Conservation (phyloP, 2,888 invertebrate species). For the Gortyna flavago region DNA sequence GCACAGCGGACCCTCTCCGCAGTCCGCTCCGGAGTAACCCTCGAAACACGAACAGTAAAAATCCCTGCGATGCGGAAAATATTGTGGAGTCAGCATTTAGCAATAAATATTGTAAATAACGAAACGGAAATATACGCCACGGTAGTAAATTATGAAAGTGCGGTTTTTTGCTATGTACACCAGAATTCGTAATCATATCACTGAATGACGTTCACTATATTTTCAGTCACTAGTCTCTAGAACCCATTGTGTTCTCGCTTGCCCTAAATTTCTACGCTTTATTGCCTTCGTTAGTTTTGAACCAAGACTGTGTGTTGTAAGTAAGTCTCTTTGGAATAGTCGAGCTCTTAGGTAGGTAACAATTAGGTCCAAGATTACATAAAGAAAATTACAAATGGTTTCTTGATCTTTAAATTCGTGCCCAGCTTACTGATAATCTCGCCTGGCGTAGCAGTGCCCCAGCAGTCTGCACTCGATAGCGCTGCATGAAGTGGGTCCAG, state of each 20-base stretch:
- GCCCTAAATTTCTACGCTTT: conserved; percentile 65
- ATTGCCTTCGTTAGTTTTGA: conserved; percentile 71
- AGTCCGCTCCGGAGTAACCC: conserved; percentile 94
- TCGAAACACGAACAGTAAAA: conserved; percentile 95
- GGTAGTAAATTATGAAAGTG: conserved; percentile 30
- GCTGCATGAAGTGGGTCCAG: conserved; percentile 92
- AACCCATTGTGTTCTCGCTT: conserved; percentile 65
- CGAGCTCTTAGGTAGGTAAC: not conserved
- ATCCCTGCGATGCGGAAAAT: conserved; percentile 86
- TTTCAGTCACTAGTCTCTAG: not conserved
- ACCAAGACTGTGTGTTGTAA: not conserved
- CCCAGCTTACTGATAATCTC: conserved; percentile 93
- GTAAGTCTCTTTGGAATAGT: not conserved
- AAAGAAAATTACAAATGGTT: not conserved
- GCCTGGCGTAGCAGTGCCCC: conserved; percentile 94
- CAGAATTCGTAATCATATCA: conserved; percentile 62
- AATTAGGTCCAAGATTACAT: not conserved
- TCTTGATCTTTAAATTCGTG: not conserved
- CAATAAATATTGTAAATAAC: conserved; percentile 61
- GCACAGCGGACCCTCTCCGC: conserved; percentile 95
- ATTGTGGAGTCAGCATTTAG: conserved; percentile 24
- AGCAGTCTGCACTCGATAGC: conserved; percentile 95
- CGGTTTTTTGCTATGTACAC: not conserved
- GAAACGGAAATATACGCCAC: conserved; percentile 37
- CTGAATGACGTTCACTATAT: conserved; percentile 60